These are phyloP conservation scores for Knipowitschia caucasica DNA, from an alignment of 2,797 vertebrate species.

Conservation along the genomic window DNA sequence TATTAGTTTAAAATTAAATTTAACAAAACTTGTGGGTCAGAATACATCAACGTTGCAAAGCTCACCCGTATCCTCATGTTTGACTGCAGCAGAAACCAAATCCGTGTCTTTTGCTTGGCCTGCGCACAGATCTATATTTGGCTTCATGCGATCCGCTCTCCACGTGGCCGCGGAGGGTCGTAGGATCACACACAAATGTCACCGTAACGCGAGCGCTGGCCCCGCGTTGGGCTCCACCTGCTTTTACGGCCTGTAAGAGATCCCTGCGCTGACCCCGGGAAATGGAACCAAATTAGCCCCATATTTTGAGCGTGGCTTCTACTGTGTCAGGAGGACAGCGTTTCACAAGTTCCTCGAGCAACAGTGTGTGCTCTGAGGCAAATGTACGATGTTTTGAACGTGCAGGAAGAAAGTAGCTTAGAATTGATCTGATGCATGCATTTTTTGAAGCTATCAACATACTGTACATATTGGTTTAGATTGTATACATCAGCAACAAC, in stretches of 20 bases:
- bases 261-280: conserved; percentile 60
- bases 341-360: conserved; percentile 40
- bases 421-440: not conserved
- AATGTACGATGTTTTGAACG: not conserved
- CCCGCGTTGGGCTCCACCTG: conserved; percentile 67
- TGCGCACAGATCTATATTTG: conserved; percentile 67
- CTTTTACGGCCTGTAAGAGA: conserved; percentile 66
- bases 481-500: too few relatives aligned
- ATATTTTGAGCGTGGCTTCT: conserved; percentile 54
- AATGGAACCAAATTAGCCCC: conserved; percentile 59
- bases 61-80: conserved; percentile 2
- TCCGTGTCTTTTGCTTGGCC: conserved; percentile 27
- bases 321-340: conserved; percentile 55
- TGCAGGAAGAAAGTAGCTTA: not conserved
- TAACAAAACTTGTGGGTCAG: too few relatives aligned
- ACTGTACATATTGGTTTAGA: too few relatives aligned
- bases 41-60: too few relatives aligned
- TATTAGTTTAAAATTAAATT: too few relatives aligned
- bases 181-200: conserved; percentile 67
- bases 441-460: too few relatives aligned
- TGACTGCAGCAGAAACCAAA: conserved; percentile 12
- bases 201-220: conserved; percentile 67
- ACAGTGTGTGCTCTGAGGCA: not conserved
- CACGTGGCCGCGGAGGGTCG: conserved; percentile 41
- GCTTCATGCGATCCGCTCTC: conserved; percentile 52